Base-by-base conservation (phyloP, 2,888 invertebrate species). In the Chymomyza caudatula region DNA sequence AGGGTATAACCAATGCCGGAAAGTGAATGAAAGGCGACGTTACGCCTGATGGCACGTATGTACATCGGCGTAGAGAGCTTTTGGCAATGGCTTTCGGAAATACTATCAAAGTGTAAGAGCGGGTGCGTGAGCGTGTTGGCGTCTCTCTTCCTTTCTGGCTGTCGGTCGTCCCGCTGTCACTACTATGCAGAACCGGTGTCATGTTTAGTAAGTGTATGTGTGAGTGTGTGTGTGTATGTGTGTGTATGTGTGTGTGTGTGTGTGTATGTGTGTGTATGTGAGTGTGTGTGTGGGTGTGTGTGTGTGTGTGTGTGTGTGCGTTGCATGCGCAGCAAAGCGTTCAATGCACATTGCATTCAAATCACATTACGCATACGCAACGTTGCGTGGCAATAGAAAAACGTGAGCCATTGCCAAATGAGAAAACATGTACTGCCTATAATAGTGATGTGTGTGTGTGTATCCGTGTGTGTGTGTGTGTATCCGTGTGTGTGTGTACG, bases 321-420 rank as follows among this genome's bases (percentile, higher is more conserved):
- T 17, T 17, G 51, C 20, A 20, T 51, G 51, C 13, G 17, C 51
- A 51, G 51, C 20, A 17, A 47, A 47, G 47, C 47, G 47, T 47
- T 47, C 17, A 15, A 47, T 47, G 47, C 47, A 47, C 17, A 17
- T 47, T 80, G 80, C 63, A 85, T 79, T 85, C 65, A 85, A 84
- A 85, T 81, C 76, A 58, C 73, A 80, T 80, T 85, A 85, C 80
- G 80, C 83, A 80, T 80, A 80, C 80, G 80, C 84, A 83, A 71
- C 69, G 73, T 56, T 84, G 81, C 68, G 60, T 81, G 65, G 60
- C 64, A 69, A 78, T 78, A 71, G 65, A 77, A 77, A 37, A 77
- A 79, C 74, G 70, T 65, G 77, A 63, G 63, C 47, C 15, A 17
- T 17, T 25, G 29, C 29, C 29, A 37, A 37, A 37, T 37, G 29